phyloP scores from a whole-genome alignment of 2,888 invertebrate genomes.

The Dexiosoma caninum region DNA sequence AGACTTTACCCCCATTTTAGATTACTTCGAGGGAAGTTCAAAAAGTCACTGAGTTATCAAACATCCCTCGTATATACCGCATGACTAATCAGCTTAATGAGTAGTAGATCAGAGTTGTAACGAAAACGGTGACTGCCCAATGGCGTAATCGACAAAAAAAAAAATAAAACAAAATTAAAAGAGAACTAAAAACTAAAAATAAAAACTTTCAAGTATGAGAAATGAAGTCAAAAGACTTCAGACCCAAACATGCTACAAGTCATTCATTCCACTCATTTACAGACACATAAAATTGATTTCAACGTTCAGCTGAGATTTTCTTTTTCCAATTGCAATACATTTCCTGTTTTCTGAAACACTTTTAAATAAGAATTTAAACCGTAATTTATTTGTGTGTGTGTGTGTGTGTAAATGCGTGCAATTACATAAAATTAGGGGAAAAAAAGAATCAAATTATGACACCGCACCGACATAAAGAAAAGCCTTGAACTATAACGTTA shows the following conservation, averaged over 20 bases:
- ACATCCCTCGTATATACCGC: too few relatives aligned
- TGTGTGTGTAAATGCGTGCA: not conserved
- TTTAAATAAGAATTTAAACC: constrained; percentile 2
- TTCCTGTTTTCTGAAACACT: constrained; percentile 21
- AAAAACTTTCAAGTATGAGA: not conserved
- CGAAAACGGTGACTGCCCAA: not conserved
- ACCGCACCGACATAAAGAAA: not conserved
- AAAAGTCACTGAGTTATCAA: too few relatives aligned
- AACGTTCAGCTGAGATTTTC: not conserved
- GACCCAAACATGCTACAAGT: not conserved
- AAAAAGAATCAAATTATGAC: not conserved
- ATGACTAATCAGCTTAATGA: too few relatives aligned
- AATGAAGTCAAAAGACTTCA: constrained; percentile 14
- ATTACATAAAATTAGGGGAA: not conserved
- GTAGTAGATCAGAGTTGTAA: not conserved
- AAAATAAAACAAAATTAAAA: not conserved
- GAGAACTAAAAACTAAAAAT: not conserved
- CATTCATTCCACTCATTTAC: constrained; percentile 10
- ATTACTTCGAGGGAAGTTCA: too few relatives aligned
- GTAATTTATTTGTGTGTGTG: not conserved
- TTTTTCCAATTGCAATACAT: constrained; percentile 7
- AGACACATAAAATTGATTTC: constrained; percentile 8
- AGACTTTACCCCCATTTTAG: too few relatives aligned
- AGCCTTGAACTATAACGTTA: constrained; percentile 12
- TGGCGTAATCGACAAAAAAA: not conserved